Conservation (phyloP, 2,797 vertebrate species). For the Acomys russatus region DNA sequence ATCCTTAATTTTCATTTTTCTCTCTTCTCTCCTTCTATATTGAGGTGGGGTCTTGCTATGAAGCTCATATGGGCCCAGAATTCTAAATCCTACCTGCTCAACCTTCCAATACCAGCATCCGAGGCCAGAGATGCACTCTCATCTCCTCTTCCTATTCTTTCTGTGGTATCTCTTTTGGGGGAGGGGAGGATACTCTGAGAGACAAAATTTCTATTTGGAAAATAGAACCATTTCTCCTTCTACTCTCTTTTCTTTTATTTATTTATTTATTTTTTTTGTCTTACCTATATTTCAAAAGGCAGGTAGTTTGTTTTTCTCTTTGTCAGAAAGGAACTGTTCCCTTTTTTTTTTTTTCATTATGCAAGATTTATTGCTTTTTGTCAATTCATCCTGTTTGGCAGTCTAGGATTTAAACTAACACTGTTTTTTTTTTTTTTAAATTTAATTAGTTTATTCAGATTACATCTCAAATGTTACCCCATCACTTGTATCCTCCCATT, state of each 20-base stretch:
- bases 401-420: too few species aligned
- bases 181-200: neutral
- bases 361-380: too few species aligned
- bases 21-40: neutral
- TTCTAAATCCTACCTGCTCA: neutral
- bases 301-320: neutral
- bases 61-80: too few species aligned
- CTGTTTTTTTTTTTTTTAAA: too few species aligned
- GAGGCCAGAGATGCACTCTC: neutral
- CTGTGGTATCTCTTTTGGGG: neutral
- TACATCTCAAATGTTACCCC: too few species aligned
- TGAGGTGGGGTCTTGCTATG: neutral
- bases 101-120: neutral
- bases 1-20: neutral
- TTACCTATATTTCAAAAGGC: neutral
- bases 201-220: neutral
- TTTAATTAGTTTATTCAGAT: too few species aligned
- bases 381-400: too few species aligned
- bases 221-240: neutral
- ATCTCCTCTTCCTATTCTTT: neutral
- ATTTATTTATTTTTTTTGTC: neutral
- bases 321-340: neutral
- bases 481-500: too few species aligned
- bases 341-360: too few species aligned
- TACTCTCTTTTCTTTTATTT: neutral